These are phyloP conservation scores for Pammene fasciana DNA, from an alignment of 2,888 invertebrate species.

Conservation along the genomic window DNA sequence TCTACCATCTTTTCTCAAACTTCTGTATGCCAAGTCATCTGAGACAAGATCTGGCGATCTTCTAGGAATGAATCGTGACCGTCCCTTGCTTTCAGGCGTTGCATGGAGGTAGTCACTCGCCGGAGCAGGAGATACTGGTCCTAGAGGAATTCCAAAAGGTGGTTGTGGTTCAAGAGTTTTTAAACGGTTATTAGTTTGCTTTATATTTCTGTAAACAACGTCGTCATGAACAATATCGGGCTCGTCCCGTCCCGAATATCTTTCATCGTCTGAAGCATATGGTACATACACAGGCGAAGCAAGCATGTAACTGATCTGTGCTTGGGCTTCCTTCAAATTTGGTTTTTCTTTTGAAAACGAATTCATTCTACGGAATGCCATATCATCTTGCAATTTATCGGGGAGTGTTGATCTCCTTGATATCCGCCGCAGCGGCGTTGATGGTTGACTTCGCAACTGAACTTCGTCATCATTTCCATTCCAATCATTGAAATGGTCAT, in stretches of 20 bases:
- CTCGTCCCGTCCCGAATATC: slow-evolving; percentile 85
- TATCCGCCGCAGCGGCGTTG: slow-evolving; percentile 72
- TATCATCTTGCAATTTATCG: slow-evolving; percentile 89
- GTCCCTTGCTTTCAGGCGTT: slow-evolving; percentile 84
- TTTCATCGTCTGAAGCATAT: slow-evolving; percentile 76
- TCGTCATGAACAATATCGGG: slow-evolving; percentile 93
- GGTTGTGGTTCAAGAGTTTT: slow-evolving; percentile 92
- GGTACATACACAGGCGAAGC: slow-evolving; percentile 86
- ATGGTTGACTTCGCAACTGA: slow-evolving; percentile 75
- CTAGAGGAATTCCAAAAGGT: slow-evolving; percentile 94
- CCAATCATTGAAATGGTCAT: slow-evolving; percentile 78
- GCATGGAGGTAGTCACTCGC: slow-evolving; percentile 93
- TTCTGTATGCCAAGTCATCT: slow-evolving; percentile 94
- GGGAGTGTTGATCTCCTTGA: slow-evolving; percentile 81
- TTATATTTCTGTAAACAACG: slow-evolving; percentile 91
- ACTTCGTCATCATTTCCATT: slow-evolving; percentile 79
- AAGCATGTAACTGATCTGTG: slow-evolving; percentile 86
- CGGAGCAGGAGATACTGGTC: slow-evolving; percentile 91
- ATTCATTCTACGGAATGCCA: slow-evolving; percentile 90
- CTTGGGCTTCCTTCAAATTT: slow-evolving; percentile 67
- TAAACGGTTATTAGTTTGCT: slow-evolving; percentile 88
- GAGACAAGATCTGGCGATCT: slow-evolving; percentile 91
- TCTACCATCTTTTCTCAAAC: slow-evolving; percentile 90
- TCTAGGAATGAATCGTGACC: slow-evolving; percentile 86
- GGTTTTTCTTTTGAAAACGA: slow-evolving; percentile 81